Conservation (phyloP, 2,888 invertebrate genomes). For the Microdon myrmicae region DNA sequence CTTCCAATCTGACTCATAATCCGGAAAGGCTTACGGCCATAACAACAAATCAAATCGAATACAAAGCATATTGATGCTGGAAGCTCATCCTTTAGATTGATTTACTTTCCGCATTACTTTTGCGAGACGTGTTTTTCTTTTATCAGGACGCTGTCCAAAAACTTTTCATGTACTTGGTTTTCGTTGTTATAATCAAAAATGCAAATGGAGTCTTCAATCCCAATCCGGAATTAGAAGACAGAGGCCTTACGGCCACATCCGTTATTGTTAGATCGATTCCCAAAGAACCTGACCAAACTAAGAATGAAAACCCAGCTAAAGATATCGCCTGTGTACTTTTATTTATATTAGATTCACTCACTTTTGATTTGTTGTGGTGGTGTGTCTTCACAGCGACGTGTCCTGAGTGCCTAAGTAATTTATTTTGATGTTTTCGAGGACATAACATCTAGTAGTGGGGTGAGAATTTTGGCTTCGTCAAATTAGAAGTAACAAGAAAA, state of each 20-base stretch:
- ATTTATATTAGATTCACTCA: constrained; percentile 43
- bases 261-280: constrained; percentile 30
- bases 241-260: constrained; percentile 53
- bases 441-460: constrained; percentile 15
- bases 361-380: constrained; percentile 22
- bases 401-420: constrained; percentile 33
- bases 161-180: constrained; percentile 36
- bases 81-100: constrained; percentile 1
- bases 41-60: constrained; percentile 1
- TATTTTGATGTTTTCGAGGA: constrained; percentile 21
- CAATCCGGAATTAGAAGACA: constrained; percentile 63
- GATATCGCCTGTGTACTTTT: constrained; percentile 20
- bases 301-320: constrained; percentile 25
- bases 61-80: constrained; percentile 2
- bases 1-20: constrained; percentile 35
- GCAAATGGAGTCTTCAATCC: constrained; percentile 65
- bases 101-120: constrained; percentile 19
- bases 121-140: background rate
- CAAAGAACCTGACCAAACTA: constrained; percentile 47
- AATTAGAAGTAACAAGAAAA: constrained; percentile 26
- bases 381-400: constrained; percentile 34
- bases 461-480: too few species aligned
- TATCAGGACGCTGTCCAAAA: constrained; percentile 20
- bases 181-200: constrained; percentile 65
- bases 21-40: constrained; percentile 28